A percentile compares a stretch with the other conserved stretches of the same genome.
These are phyloP conservation scores for Nymphicus hollandicus DNA, from an alignment of 2,113 vertebrate species.

Conservation along the genomic window DNA sequence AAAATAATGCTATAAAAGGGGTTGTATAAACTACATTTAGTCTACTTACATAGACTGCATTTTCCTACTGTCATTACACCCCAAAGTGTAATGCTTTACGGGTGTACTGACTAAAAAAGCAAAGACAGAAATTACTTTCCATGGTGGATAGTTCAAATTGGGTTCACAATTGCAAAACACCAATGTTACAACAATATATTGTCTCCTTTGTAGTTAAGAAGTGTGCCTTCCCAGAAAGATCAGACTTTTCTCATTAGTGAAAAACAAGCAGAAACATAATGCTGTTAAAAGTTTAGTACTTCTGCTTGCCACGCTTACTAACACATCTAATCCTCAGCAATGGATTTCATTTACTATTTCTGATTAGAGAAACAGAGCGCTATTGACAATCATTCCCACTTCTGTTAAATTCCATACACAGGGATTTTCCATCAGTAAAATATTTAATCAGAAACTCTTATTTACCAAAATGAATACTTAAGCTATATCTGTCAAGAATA, in stretches of 20 bases:
- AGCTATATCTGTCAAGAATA: neutral
- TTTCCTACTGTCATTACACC: neutral
- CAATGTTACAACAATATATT: neutral
- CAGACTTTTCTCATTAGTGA: neutral
- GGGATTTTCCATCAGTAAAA: conserved; percentile 13
- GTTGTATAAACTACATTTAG: neutral
- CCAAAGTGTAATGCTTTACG: neutral
- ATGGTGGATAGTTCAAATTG: neutral
- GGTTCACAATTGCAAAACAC: neutral
- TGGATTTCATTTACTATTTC: neutral
- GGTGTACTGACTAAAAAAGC: neutral
- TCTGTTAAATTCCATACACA: conserved; percentile 36
- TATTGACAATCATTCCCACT: neutral
- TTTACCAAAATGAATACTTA: neutral
- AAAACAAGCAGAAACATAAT: neutral
- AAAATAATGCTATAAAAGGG: neutral
- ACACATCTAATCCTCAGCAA: neutral
- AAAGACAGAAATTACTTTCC: neutral
- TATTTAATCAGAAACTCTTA: neutral
- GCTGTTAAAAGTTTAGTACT: neutral
- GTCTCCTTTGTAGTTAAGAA: neutral
- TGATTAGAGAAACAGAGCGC: neutral
- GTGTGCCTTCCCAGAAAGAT: neutral
- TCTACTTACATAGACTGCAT: neutral
- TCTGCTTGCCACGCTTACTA: neutral